A percentile compares a stretch with the other conserved stretches of the same genome.
phyloP scores from a whole-genome alignment of 2,888 invertebrate species.

The Auanema sp. region DNA sequence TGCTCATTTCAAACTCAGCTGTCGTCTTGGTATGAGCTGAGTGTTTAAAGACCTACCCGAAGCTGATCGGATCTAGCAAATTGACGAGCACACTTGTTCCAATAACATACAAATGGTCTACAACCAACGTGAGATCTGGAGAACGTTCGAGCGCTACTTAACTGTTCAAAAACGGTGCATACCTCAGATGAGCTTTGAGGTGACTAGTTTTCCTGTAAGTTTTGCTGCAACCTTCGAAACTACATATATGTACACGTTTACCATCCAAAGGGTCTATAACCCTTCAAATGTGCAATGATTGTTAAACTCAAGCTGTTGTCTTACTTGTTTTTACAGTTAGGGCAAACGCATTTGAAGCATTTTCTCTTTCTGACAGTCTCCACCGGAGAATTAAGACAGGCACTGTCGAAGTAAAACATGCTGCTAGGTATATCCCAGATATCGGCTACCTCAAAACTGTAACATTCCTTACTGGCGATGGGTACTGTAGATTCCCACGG shows the following conservation, averaged over 20 bases:
- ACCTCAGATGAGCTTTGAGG: conserved; percentile 37
- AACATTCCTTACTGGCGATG: background rate
- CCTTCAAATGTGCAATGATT: conserved; percentile 16
- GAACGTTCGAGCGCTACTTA: background rate
- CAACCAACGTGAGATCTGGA: conserved; percentile 24
- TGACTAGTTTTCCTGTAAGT: conserved; percentile 43
- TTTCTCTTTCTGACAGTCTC: conserved; percentile 13
- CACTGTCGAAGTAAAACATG: too few species aligned
- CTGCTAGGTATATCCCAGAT: too few species aligned
- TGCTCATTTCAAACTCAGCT: conserved; percentile 1
- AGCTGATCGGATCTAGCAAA: conserved; percentile 42
- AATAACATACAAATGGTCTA: conserved; percentile 32
- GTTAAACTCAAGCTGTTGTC: conserved; percentile 3
- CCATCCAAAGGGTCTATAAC: conserved; percentile 24
- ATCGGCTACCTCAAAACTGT: too few species aligned
- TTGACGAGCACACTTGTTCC: conserved; percentile 22
- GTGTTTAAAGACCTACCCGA: conserved; percentile 12
- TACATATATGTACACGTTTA: conserved; percentile 27
- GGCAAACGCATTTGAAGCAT: conserved; percentile 36
- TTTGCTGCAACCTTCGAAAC: conserved; percentile 27
- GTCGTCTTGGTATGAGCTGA: background rate
- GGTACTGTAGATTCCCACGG: conserved; percentile 4
- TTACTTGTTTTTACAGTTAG: conserved; percentile 35
- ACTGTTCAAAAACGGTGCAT: background rate
- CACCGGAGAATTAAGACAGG: too few species aligned